Evolutionary conservation across 2,888 invertebrate species (phyloP).

Genomic region (Neoascia interrupta): DNA sequence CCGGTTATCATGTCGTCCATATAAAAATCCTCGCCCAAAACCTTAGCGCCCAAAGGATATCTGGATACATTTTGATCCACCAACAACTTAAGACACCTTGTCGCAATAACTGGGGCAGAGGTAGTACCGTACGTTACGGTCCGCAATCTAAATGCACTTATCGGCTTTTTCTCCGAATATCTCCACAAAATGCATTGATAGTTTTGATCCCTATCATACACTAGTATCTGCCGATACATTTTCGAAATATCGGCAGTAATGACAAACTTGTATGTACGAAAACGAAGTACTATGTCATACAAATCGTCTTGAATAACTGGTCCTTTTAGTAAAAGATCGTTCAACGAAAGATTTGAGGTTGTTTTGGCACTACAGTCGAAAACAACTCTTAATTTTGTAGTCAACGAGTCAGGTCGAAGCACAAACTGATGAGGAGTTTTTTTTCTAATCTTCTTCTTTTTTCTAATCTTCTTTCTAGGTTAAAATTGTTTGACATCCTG

Average conservation of each 20-base stretch:
- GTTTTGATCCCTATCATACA: slow-evolving; percentile 44
- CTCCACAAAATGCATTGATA: slow-evolving; percentile 61
- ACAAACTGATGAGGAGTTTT: slow-evolving; percentile 9
- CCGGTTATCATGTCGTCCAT: slow-evolving; percentile 52
- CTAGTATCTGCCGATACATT: slow-evolving; percentile 66
- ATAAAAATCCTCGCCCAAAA: slow-evolving; percentile 48
- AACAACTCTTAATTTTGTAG: slow-evolving; percentile 49
- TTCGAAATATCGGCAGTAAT: slow-evolving; percentile 58
- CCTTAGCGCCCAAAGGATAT: slow-evolving; percentile 45
- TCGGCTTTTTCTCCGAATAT: background rate
- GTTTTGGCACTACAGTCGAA: slow-evolving; percentile 47
- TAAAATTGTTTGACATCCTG: too few relatives aligned
- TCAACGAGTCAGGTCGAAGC: background rate
- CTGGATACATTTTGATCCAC: background rate
- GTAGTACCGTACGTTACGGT: slow-evolving; percentile 42
- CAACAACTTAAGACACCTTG: slow-evolving; percentile 21
- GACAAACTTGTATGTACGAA: slow-evolving; percentile 45
- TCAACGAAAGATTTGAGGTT: slow-evolving; percentile 44
- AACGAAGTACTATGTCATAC: slow-evolving; percentile 45
- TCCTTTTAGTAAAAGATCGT: slow-evolving; percentile 51
- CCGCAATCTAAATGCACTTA: slow-evolving; percentile 20
- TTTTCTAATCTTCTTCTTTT: too few relatives aligned
- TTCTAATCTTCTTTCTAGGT: too few relatives aligned
- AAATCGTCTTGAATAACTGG: slow-evolving; percentile 46
- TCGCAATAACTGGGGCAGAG: slow-evolving; percentile 38